These are phyloP conservation scores for Sphaerophoria rueppellii DNA, from an alignment of 2,888 invertebrate species.

Conservation along the genomic window DNA sequence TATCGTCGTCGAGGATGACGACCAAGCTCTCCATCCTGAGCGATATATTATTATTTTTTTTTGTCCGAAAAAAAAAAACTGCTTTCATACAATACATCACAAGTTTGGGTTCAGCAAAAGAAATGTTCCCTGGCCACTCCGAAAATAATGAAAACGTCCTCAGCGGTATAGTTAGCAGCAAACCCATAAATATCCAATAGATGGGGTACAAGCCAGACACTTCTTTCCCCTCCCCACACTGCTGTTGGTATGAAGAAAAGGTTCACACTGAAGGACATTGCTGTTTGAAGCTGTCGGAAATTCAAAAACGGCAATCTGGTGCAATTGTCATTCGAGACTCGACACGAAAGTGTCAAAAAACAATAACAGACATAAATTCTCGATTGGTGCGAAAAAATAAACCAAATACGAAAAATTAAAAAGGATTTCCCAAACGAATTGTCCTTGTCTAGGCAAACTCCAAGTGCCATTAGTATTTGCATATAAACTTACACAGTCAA, in stretches of 20 bases:
- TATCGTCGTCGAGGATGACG: constrained; percentile 27
- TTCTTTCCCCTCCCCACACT: too few relatives aligned
- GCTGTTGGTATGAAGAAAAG: too few relatives aligned
- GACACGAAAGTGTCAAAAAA: background rate
- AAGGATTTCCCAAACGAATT: constrained; percentile 73
- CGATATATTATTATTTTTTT: constrained; percentile 73
- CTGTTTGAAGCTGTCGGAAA: too few relatives aligned
- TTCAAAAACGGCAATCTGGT: too few relatives aligned
- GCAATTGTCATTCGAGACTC: too few relatives aligned
- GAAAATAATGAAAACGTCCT: constrained; percentile 81
- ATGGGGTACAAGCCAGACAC: constrained; percentile 64
- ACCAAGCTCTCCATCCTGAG: constrained; percentile 42
- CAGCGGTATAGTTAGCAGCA: constrained; percentile 80
- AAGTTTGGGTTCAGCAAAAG: constrained; percentile 46
- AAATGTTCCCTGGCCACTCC: constrained; percentile 70
- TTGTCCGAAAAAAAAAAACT: constrained; percentile 32
- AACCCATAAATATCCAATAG: constrained; percentile 80
- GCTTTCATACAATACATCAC: constrained; percentile 66
- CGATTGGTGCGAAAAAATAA: constrained; percentile 6
- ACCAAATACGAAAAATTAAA: constrained; percentile 44
- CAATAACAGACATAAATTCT: constrained; percentile 4
- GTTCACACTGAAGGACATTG: too few relatives aligned
- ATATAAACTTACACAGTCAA: constrained; percentile 55
- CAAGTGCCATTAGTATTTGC: constrained; percentile 72
- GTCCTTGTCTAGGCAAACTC: constrained; percentile 68